Evolutionary conservation across 2,888 invertebrate genomes (phyloP), one percentile per base, ranked within the genome.

Genomic region (Iselma pallidipennis): DNA sequence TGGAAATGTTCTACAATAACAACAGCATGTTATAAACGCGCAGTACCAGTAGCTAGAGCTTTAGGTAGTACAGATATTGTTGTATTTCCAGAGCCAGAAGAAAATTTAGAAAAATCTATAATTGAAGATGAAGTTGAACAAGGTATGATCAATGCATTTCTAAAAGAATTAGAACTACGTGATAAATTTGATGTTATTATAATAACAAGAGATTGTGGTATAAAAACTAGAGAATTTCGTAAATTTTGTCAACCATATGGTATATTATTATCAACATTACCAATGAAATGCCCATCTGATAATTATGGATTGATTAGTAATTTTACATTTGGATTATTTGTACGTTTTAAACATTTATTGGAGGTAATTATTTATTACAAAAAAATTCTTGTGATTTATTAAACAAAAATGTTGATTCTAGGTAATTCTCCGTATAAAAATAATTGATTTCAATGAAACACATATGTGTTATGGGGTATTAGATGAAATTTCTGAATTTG

Each of bases 1-100:
- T 87, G 87, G 86, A 85, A 85, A 21, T 45, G 45, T 21, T 86
- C 85, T 45, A 78, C 83, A 62, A 82, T 88, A 12, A 84, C 85
- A 1, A 82, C 85, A 1, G 83, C 85, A 10, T 86, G 85, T 66
- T 82, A 79, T 70, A 74, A 81, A 55, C 78, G 85, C 62, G 85
- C 85, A 6, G 75, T 82, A n/a, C 83, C 85, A 6, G 83, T 87
- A n/a, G 83, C 83, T 26, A 82, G 81, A 75, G 86, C 86, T 14
- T 77, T 82, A 45, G 87, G 87, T 16, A 86, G 85, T 16, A 81
- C 84, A 58, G 84, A 85, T 68, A 78, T 87, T 48, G 82, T 87
- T 59, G 71, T 81, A 45, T 70, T 81, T 23, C 78, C 74, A 55
- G 71, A 78, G 16, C 66, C 71, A 7, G 71, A 71, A 23, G 62